phyloP scores from a whole-genome alignment of 1,140 invertebrate species.

The Lucilia sericata region DNA sequence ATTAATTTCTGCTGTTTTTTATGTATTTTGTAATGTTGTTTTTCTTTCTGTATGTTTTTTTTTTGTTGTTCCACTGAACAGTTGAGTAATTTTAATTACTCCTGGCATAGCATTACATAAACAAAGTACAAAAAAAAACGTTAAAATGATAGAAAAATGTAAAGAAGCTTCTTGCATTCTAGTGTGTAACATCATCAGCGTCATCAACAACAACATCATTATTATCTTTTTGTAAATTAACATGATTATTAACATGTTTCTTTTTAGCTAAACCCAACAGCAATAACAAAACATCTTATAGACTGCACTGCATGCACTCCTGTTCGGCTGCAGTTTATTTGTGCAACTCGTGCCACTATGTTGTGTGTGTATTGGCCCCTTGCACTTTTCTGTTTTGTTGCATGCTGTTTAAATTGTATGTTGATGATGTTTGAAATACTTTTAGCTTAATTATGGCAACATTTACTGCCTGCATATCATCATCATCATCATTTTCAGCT shows the following conservation, averaged over 20 bases:
- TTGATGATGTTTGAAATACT: not conserved
- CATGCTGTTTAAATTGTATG: not conserved
- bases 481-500: no score
- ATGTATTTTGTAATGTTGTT: not conserved
- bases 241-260: not conserved
- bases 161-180: not conserved
- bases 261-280: not conserved
- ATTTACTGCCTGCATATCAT: not conserved
- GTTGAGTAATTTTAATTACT: conserved; percentile 29
- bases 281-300: not conserved
- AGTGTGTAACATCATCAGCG: not conserved
- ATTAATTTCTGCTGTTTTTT: not conserved
- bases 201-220: not conserved
- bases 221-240: not conserved
- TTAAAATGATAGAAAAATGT: conserved; percentile 21
- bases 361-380: no score
- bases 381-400: not conserved
- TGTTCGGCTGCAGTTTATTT: not conserved
- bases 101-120: conserved; percentile 22
- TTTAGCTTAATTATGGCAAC: conserved; percentile 23
- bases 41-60: not conserved
- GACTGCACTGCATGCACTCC: not conserved
- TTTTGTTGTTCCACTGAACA: not conserved
- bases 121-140: not conserved
- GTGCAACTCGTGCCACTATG: not conserved